phyloP scores from a whole-genome alignment of 2,113 vertebrate species.

The Larimichthys crocea region DNA sequence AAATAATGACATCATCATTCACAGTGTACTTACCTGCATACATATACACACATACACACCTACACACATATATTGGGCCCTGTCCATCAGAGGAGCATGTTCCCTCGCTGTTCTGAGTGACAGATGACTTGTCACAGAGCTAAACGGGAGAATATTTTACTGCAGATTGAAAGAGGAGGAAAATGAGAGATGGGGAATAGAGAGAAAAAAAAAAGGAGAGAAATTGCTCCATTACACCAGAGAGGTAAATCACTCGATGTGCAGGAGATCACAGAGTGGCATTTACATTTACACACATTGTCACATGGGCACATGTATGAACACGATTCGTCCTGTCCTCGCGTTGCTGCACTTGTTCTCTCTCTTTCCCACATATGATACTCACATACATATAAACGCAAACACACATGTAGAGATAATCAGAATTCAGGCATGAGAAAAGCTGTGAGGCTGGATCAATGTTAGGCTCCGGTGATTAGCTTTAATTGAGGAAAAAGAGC shows the following conservation, averaged over 20 bases:
- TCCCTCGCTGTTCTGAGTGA: slow-evolving; percentile 78
- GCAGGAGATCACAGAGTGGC: slow-evolving; percentile 73
- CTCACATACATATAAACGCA: slow-evolving; percentile 9
- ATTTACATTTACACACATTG: slow-evolving; percentile 70
- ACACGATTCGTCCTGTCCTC: slow-evolving; percentile 44
- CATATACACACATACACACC: slow-evolving; percentile 19
- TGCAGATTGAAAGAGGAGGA: slow-evolving; percentile 73
- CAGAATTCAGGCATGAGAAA: slow-evolving; percentile 75
- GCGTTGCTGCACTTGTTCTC: slow-evolving; percentile 25
- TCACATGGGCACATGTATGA: slow-evolving; percentile 50
- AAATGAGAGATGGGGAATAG: slow-evolving; percentile 53
- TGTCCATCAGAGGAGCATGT: slow-evolving; percentile 62
- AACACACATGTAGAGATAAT: slow-evolving; percentile 42
- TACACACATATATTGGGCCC: slow-evolving; percentile 18
- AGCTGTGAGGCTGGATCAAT: slow-evolving; percentile 81
- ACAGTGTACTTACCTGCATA: neutral
- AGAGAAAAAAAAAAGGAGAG: slow-evolving; percentile 48
- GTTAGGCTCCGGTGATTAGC: slow-evolving; percentile 79
- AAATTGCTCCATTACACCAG: slow-evolving; percentile 82
- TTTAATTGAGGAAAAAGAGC: slow-evolving; percentile 83
- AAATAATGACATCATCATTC: slow-evolving; percentile 10
- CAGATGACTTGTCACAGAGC: slow-evolving; percentile 82
- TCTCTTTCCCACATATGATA: slow-evolving; percentile 29
- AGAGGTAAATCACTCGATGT: slow-evolving; percentile 82
- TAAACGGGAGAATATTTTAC: slow-evolving; percentile 81